Evolutionary conservation across 2,888 invertebrate genomes (phyloP), one percentile per base, ranked within the genome.

Genomic region (Ischnura elegans): DNA sequence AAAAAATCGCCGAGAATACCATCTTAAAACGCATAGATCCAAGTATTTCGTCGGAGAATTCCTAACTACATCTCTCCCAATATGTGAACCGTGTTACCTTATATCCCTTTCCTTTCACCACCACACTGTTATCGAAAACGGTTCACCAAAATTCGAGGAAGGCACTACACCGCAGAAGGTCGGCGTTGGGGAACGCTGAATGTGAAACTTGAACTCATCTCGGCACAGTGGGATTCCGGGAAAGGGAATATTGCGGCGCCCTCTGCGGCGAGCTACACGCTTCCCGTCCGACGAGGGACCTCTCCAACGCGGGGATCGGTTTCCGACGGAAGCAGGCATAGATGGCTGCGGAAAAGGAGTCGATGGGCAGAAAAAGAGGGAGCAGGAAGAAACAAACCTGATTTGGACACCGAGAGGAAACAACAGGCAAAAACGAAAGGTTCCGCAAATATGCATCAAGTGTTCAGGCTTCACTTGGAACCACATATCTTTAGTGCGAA

Each of bases 121-220:
- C 2, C 51, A 19, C 61, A 3, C 16, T 61, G 3, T 61, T 4
- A 61, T n/a, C 3, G 61, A n/a, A n/a, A n/a, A n/a, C 61, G 61
- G n/a, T n/a, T n/a, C n/a, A n/a, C 61, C 61, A 61, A 61, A 61
- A 61, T 61, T n/a, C 61, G n/a, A 61, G n/a, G 61, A n/a, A n/a
- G n/a, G 61, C 3, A n/a, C n/a, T n/a, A n/a, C 5, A 61, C n/a
- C 61, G 61, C 61, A n/a, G n/a, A 25, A 19, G 19, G n/a, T 61
- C 55, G 3, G 16, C 21, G 55, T 21, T 5, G n/a, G n/a, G 61
- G 61, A 8, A 4, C 61, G 61, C n/a, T n/a, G 61, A 61, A 61
- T 61, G 4, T 61, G 61, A 61, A 61, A 61, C 61, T 25, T n/a
- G n/a, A 61, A 61, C 61, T 61, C 61, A 61, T 61, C n/a, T 61